Evolutionary conservation across 1,140 invertebrate species (phyloP), one percentile per base, ranked within the genome.

Genomic region (Riptortus pedestris): DNA sequence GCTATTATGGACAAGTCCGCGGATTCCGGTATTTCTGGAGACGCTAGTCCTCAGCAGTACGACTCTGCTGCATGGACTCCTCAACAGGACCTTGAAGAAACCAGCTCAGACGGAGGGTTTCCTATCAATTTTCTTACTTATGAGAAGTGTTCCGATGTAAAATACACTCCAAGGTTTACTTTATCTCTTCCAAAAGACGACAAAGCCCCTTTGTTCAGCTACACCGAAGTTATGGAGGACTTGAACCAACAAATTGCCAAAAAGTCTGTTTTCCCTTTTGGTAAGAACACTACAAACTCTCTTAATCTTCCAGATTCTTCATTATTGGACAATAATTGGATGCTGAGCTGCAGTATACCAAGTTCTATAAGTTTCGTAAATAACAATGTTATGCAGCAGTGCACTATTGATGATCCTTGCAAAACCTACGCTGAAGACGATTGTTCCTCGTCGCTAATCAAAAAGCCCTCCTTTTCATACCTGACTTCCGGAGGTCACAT

Each of bases 1-100:
- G 45, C 27, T 22, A 62, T 51, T 28, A 66, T 63, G 55, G 86
- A 88, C 69, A 86, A 86, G 71, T 87, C 85, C 1, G 87, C 85
- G 0, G 87, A 91, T 73, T 89, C 85, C 0, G 87, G 86, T 0
- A 90, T 90, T 65, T 88, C 86, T 1, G 86, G 84, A 1, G 87
- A 88, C 72, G 79, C 79, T 3, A 80, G 81, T 63, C 80, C 79
- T 20, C 69, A 70, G 38, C 69, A 68, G 58, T 66, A 67, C 24
- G 67, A 70, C 58, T 71, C 70, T 16, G 69, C 74, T 4, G 74
- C 83, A 0, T 91, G 88, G 88, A 90, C 87, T 1, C 88, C 88
- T 0, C 87, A 89, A 65, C 87, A 90, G 71, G 88, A 90, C 72
- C 76, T 91, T 11, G 79, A 81, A 66, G 81, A 82, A 67, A 81